A percentile compares a stretch with the other conserved stretches of the same genome.
Conservation (phyloP, 2,797 vertebrate species). For the Mormyrops attenuatus region DNA sequence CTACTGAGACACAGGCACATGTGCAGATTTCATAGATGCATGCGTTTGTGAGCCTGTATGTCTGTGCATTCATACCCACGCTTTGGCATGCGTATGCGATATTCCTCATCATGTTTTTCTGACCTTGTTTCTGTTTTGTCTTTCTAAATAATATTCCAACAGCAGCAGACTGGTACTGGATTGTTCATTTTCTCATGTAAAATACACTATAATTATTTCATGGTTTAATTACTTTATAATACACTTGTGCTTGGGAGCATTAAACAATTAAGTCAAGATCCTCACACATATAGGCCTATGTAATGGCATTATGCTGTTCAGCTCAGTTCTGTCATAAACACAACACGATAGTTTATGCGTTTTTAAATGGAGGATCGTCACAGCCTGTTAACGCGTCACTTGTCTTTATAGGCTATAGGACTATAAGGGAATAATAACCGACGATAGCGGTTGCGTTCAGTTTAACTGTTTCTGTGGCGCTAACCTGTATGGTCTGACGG, state of each 20-base stretch:
- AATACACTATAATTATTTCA: not conserved
- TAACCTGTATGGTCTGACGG: conserved; percentile 96
- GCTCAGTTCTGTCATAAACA: not conserved
- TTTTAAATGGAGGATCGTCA: not conserved
- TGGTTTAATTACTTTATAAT: not conserved
- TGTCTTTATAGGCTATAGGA: not conserved
- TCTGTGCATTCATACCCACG: not conserved
- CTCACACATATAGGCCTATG: not conserved
- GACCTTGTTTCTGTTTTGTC: not conserved
- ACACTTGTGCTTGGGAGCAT: not conserved
- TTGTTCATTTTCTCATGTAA: not conserved
- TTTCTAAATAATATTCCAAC: not conserved
- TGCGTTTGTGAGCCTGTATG: not conserved
- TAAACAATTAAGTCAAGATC: not conserved
- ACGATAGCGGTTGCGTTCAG: not conserved
- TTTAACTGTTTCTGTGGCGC: conserved; percentile 22
- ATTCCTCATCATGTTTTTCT: not conserved
- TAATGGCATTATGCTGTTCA: not conserved
- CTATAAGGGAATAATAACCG: not conserved
- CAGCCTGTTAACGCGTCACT: not conserved
- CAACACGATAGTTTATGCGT: not conserved
- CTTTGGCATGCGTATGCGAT: not conserved
- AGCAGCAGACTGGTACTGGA: not conserved
- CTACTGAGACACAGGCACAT: not conserved
- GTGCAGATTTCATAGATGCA: not conserved